Evolutionary conservation across 2,888 invertebrate genomes (phyloP), one percentile per base, ranked within the genome.

Genomic region (Lochmaea capreae): DNA sequence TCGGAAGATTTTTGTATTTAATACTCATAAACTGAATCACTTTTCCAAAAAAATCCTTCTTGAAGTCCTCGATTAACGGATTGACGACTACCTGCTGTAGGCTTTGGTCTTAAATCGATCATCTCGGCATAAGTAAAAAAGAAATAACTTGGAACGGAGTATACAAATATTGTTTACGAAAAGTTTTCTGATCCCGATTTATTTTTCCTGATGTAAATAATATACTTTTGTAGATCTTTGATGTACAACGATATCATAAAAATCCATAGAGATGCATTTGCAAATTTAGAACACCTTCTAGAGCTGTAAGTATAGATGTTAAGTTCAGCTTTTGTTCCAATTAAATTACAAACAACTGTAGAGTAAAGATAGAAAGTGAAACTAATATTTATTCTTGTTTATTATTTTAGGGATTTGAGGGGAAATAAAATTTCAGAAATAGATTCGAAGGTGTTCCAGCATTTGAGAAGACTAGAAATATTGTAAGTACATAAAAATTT

Each of bases 401-500:
- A 71, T 66, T 58, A n/a, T 84, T 86, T 49, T 81, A 90, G 90
- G 65, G 89, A 89, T 81, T 82, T 90, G 57, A 86, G 90, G 1
- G 85, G 87, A 71, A 90, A 90, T 83, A 85, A 83, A 54, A 84
- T 90, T 59, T 81, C 81, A 33, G 82, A 85, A 66, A 86, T 89
- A 46, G 83, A 82, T 22, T 82, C 82, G 1, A 79, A 81, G 8
- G 84, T 87, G 6, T 88, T 90, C 77, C 78, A 81, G 3, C 85
- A 87, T 10, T 82, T 90, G 57, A 79, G 77, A 16, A 87, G 84
- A 59, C 83, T 90, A 72, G 85, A 85, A 79, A 86, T 85, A 71
- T 81, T 90, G 90, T 90, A 82, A 87, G 87, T 85, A 78, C 33
- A 11, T 61, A 12, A 10, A 22, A 46, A 63, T 71, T n/a, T n/a